Evolutionary conservation across 2,888 invertebrate species (phyloP), one percentile per base, ranked within the genome.

Genomic region (Hofmannophila pseudospretella): DNA sequence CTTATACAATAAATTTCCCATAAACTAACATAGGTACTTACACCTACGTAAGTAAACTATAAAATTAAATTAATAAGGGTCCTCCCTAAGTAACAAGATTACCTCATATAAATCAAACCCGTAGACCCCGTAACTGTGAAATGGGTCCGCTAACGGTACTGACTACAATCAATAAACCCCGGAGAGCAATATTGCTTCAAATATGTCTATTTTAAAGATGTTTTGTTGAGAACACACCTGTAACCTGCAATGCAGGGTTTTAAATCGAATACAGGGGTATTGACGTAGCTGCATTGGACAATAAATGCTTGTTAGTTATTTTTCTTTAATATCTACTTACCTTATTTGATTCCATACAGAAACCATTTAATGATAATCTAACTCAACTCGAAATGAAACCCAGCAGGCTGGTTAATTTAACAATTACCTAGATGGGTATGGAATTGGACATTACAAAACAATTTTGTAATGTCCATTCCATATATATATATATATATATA

Each of bases 71-170:
- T 31, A 23, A 22, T 34, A 34, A 35, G 28, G 38, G 38, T 39
- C 39, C 31, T 29, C 34, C 31, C 34, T 36, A 36, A 36, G 33
- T 33, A 16, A 20, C n/a, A 7, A 16, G 30, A 13, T 31, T 10
- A 30, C 31, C 29, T 35, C 29, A 11, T 12, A 44, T 44, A 41
- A 41, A 44, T 44, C 43, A 41, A 10, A 28, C 40, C 14, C 14
- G 30, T 27, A 12, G 33, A 32, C 35, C 38, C 43, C 36, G 39
- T 42, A 44, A 41, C 43, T 38, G 33, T 37, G 38, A 33, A 44
- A 39, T 42, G 39, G 39, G 31, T 36, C 34, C 33, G 32, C 38
- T 33, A 44, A 38, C 11, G 28, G 28, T 5, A 5, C 12, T 11
- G 8, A 12, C n/a, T 38, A 33, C 29, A 13, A 14, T 28, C 38